Evolutionary conservation across 2,888 invertebrate species (phyloP), one percentile per base, ranked within the genome.

Genomic region (Meganola albula): DNA sequence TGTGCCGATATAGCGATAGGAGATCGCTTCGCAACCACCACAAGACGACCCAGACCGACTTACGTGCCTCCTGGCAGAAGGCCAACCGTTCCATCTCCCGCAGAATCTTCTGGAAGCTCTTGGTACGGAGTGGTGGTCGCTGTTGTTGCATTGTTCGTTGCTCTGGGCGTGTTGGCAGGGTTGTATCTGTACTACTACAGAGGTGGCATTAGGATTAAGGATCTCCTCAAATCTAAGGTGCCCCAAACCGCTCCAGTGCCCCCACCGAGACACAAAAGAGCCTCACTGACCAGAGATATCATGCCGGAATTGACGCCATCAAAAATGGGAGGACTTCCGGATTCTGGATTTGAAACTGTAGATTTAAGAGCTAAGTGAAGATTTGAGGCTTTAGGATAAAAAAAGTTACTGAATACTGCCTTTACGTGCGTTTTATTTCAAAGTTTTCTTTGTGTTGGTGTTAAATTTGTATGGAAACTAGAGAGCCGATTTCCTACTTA

Each of bases 1-100:
- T 95, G 95, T 51, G 91, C 95, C 0, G 95, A 96, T 58, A 90
- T 95, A 24, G 87, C 91, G 9, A 90, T 96, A 21, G 90, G 90
- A 2, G 90, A 89, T 35, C 61, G 69, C 13, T 73, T 85, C 35
- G 69, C 82, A 1, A 79, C 83, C 0, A 79, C 82, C 1, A 83
- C 85, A 0, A 74, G 60, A 33, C 61, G 74, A 11, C 86, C 87
- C 4, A 79, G 86, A 54, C 80, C 87, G 1, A 58, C 84, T 9
- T 82, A 78, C 50, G 75, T 78, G 27, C 78, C 80, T 11, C 80
- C 82, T 8, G 63, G 65, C 63, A 73, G 86, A 53, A 66, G 74
- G 45, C 67, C 87, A 30, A 70, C 78, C 1, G 67, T 74, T 33
- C 76, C 83, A 3, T 83, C 74, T 8, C 83, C 75, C 40, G 69